These are phyloP conservation scores for Cynopterus sphinx DNA, from an alignment of 2,797 vertebrate genomes.

Conservation along the genomic window DNA sequence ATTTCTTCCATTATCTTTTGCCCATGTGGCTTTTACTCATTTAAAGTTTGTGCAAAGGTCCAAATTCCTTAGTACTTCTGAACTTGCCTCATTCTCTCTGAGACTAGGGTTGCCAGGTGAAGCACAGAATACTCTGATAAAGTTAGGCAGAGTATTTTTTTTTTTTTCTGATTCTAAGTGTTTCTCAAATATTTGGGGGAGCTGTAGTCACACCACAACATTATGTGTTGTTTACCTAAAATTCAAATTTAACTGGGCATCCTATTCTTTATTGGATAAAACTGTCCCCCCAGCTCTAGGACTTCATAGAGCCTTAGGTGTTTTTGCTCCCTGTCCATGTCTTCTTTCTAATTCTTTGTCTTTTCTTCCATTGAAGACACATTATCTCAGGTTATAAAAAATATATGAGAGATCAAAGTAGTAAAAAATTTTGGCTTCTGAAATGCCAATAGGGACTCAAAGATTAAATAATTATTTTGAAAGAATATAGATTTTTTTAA, in stretches of 20 bases:
- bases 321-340: neutral
- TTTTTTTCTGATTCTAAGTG: neutral
- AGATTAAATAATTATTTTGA: neutral
- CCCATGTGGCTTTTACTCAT: neutral
- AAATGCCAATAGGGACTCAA: neutral
- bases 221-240: neutral
- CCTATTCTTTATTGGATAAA: neutral
- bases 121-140: neutral
- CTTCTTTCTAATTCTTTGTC: neutral
- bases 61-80: neutral
- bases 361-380: neutral
- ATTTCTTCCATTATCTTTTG: neutral
- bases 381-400: neutral
- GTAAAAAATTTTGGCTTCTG: neutral
- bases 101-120: neutral
- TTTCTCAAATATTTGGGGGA: neutral
- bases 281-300: conserved; percentile 41
- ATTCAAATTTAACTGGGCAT: neutral
- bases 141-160: neutral
- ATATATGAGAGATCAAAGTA: neutral
- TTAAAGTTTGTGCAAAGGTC: neutral
- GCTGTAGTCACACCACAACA: neutral
- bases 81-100: neutral
- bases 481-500: neutral
- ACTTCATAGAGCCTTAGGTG: no score